These are phyloP conservation scores for Hirtodrosophila histrioides DNA, from an alignment of 2,888 invertebrate species.

Conservation along the genomic window DNA sequence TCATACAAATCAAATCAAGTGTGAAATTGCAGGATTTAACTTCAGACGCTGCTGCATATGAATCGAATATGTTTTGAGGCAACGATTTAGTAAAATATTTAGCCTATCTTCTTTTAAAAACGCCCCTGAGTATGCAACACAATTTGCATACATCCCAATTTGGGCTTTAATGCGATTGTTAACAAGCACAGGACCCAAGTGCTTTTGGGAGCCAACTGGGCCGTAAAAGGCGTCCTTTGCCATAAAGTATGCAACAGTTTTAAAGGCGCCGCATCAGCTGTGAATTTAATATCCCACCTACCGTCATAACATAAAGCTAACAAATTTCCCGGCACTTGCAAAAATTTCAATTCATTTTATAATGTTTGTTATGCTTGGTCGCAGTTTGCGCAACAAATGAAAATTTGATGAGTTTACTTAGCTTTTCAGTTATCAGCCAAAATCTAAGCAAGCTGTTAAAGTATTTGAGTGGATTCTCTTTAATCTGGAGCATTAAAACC, in stretches of 20 bases:
- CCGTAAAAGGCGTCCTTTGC: slow-evolving; percentile 31
- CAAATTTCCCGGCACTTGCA: slow-evolving; percentile 26
- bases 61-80: too few species aligned
- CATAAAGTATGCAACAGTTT: slow-evolving; percentile 40
- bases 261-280: slow-evolving; percentile 19
- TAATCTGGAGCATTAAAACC: too few species aligned
- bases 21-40: slow-evolving; percentile 30
- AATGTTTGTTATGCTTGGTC: slow-evolving; percentile 21
- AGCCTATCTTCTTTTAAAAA: slow-evolving; percentile 33
- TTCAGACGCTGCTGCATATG: too few species aligned
- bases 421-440: slow-evolving; percentile 3
- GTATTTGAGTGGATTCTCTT: too few species aligned
- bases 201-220: slow-evolving; percentile 4
- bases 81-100: slow-evolving; percentile 23
- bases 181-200: slow-evolving; percentile 33
- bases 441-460: background rate
- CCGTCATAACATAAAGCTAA: slow-evolving; percentile 11
- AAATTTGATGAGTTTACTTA: slow-evolving; percentile 46
- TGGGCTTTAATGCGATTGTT: slow-evolving; percentile 56
- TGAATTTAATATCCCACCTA: slow-evolving; percentile 17
- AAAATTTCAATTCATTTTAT: slow-evolving; percentile 29
- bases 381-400: slow-evolving; percentile 31
- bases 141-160: slow-evolving; percentile 58
- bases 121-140: slow-evolving; percentile 48
- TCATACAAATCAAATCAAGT: slow-evolving; percentile 28